Conservation (phyloP, 2,888 invertebrate genomes). For the Phrixothrix hirtus region DNA sequence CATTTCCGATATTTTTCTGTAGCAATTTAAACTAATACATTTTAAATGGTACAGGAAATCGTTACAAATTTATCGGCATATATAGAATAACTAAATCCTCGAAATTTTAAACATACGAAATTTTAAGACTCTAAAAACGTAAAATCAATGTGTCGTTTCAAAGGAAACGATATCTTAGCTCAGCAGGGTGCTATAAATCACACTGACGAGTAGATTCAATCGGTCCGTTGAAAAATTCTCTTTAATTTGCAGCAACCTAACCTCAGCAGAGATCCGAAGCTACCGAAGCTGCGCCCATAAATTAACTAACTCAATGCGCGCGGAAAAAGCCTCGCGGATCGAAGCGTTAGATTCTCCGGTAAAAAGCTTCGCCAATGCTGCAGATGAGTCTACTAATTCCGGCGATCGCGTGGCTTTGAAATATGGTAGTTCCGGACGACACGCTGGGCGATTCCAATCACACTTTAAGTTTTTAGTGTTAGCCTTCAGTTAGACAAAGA, state of each 20-base stretch:
- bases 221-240: constrained; percentile 54
- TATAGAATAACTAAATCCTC: too few species aligned
- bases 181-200: constrained; percentile 46
- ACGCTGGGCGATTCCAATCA: constrained; percentile 17
- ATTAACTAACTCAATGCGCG: constrained; percentile 43
- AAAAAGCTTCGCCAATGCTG: constrained; percentile 23
- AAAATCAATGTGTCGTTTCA: constrained; percentile 17
- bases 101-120: too few species aligned
- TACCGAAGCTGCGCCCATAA: constrained; percentile 48
- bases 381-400: constrained; percentile 30
- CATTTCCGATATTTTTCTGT: too few species aligned
- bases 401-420: constrained; percentile 25
- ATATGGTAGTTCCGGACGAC: constrained; percentile 24
- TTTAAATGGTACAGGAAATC: too few species aligned
- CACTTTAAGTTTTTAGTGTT: constrained; percentile 17
- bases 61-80: too few species aligned
- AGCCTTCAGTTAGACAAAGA: constrained; percentile 18
- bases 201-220: constrained; percentile 52
- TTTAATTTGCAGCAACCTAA: constrained; percentile 54
- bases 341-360: constrained; percentile 28
- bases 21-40: too few species aligned
- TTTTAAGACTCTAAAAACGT: constrained; percentile 10
- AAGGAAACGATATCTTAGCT: constrained; percentile 23
- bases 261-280: constrained; percentile 48
- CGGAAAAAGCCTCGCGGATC: constrained; percentile 34